Evolutionary conservation across 2,888 invertebrate genomes (phyloP).

Genomic region (Drosophila falleni): DNA sequence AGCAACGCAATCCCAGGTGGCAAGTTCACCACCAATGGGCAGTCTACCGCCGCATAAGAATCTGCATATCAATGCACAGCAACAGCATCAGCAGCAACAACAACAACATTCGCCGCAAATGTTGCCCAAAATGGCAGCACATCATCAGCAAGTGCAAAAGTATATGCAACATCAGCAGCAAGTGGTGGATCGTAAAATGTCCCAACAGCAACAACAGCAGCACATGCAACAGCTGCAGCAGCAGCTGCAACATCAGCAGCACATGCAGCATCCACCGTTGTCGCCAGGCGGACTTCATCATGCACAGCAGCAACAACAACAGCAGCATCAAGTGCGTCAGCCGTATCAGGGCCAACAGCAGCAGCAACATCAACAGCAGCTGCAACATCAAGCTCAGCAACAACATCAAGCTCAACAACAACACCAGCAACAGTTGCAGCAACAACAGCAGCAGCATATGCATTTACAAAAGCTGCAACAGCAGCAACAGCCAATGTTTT

Average conservation of each 20-base stretch:
- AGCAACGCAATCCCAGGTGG: slow-evolving; percentile 74
- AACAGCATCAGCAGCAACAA: slow-evolving; percentile 49
- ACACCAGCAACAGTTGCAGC: slow-evolving; percentile 46
- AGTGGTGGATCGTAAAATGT: slow-evolving; percentile 61
- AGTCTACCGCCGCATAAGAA: slow-evolving; percentile 67
- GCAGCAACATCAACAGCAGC: slow-evolving; percentile 44
- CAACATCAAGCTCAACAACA: slow-evolving; percentile 38
- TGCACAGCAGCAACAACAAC: slow-evolving; percentile 48
- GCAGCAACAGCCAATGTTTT: slow-evolving; percentile 48
- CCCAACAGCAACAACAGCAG: slow-evolving; percentile 52
- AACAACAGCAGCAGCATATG: slow-evolving; percentile 49
- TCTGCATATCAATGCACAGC: slow-evolving; percentile 59
- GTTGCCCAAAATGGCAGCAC: slow-evolving; percentile 76
- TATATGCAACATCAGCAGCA: slow-evolving; percentile 83
- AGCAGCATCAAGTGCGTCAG: slow-evolving; percentile 48
- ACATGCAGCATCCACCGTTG: slow-evolving; percentile 49
- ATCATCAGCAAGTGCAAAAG: slow-evolving; percentile 76
- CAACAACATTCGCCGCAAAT: slow-evolving; percentile 78
- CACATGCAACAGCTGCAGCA: slow-evolving; percentile 71
- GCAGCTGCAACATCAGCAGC: slow-evolving; percentile 67
- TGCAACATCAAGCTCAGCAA: slow-evolving; percentile 42
- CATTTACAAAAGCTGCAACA: slow-evolving; percentile 39
- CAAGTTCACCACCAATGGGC: slow-evolving; percentile 59
- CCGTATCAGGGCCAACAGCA: slow-evolving; percentile 39
- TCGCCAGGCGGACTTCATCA: slow-evolving; percentile 40